Base-by-base conservation (phyloP, 2,113 vertebrate genomes). In the Daphoenositta chrysoptera region DNA sequence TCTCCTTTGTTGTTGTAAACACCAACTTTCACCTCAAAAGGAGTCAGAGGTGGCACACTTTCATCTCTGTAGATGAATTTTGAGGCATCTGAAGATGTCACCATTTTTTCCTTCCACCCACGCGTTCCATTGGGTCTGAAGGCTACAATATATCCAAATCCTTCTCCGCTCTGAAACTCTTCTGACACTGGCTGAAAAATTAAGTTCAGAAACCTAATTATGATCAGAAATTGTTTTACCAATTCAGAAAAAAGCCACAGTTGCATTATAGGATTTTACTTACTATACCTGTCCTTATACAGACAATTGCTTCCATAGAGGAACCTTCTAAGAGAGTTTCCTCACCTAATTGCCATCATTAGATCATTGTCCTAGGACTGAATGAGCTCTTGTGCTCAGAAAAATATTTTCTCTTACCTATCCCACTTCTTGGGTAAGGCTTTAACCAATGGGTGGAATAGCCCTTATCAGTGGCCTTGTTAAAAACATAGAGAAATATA, bases 1-100 rank as follows among this genome's bases (percentile, higher is more conserved):
- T 99, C 99, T 51, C 99, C 99, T 97, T 99, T 99, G 83, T 99
- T 99, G 98, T 99, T 99, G 94, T 99, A 99, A 39, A 99, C 99
- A 4, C 99, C 99, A 71, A 99, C 99, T 97, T 99, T 99, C 76
- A 99, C 99, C 89, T 99, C 99, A 87, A 99, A 99, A 31, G 76
- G 99, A 17, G 99, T 99, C 22, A 99, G 98, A 13, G 99, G 99
- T 47, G 99, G 99, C 48, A 99, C 99, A 15, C 99, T 99, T 97
- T 99, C 99, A 73, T 99, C 99, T 87, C 99, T 96, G 95, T 99
- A 99, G 90, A 99, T 99, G 93, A 99, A 99, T 12, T 98, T 99
- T 1, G 99, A 99, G 10, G 99, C 99, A 71, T 99, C 99, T 1
- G 99, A 99, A 7, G 99, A 99, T 5, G 99, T 99, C 89, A 99